Evolutionary conservation across 1,140 invertebrate species (phyloP).

Genomic region (Drosophila kanapiae): DNA sequence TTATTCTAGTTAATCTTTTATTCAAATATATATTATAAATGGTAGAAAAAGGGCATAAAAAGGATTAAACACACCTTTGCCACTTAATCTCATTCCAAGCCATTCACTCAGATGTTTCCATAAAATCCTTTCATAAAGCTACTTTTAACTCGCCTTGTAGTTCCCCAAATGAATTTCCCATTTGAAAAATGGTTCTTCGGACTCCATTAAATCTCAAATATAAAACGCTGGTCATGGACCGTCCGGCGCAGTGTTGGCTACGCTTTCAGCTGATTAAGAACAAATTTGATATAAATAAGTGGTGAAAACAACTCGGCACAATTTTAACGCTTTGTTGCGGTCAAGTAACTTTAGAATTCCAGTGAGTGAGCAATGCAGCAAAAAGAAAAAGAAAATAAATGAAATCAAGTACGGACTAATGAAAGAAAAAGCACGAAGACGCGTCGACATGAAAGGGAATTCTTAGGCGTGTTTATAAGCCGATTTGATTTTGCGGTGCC

Average conservation of each 20-base stretch:
- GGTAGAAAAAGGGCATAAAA: not conserved
- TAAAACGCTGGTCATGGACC: slow-evolving; percentile 31
- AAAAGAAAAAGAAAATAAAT: slow-evolving; percentile 34
- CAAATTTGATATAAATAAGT: slow-evolving; percentile 55
- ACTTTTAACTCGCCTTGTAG: not conserved
- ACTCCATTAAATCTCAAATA: slow-evolving; percentile 30
- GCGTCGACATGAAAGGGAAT: slow-evolving; percentile 65
- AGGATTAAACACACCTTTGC: too few species aligned
- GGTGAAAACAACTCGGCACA: slow-evolving; percentile 65
- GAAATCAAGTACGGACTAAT: slow-evolving; percentile 65
- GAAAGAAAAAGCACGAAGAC: slow-evolving; percentile 68
- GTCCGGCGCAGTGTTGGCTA: slow-evolving; percentile 31
- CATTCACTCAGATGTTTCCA: not conserved
- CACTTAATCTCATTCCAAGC: too few species aligned
- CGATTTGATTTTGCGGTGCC: slow-evolving; percentile 59
- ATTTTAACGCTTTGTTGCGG: slow-evolving; percentile 73
- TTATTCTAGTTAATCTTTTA: not conserved
- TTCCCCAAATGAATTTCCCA: not conserved
- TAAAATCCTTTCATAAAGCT: slow-evolving; percentile 11
- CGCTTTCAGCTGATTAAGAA: slow-evolving; percentile 54
- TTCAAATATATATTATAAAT: not conserved
- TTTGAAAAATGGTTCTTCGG: not conserved
- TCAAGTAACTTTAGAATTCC: slow-evolving; percentile 72
- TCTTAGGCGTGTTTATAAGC: slow-evolving; percentile 61
- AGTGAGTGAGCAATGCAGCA: slow-evolving; percentile 21